Percentiles rank a stretch among this genome's conserved stretches.
Evolutionary conservation across 2,113 vertebrate species (phyloP).

Genomic region (Cyanocitta stelleri): DNA sequence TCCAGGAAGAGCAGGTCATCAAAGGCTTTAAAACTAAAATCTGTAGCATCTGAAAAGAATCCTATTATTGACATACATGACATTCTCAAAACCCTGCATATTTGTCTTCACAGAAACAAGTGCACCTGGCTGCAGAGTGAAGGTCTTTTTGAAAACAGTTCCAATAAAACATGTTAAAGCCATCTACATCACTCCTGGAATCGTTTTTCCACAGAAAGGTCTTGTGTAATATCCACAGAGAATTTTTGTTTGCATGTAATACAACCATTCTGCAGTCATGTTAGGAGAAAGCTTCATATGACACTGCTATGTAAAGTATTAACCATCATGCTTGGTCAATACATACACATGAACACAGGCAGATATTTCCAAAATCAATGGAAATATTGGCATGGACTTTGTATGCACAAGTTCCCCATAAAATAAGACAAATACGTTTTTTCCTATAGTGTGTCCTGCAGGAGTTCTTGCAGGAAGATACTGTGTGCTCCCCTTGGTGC

Average conservation of each 20-base stretch:
- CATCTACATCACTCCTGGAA: background rate
- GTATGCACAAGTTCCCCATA: background rate
- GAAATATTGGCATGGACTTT: background rate
- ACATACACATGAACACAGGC: background rate
- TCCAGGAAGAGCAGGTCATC: background rate
- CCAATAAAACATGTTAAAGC: background rate
- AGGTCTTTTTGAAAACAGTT: background rate
- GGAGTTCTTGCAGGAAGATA: background rate
- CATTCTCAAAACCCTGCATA: background rate
- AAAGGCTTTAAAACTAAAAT: background rate
- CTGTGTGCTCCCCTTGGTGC: background rate
- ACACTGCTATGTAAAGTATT: background rate
- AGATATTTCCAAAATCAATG: background rate
- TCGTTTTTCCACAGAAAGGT: background rate
- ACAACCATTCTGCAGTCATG: background rate
- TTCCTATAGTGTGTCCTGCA: background rate
- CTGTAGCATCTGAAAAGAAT: background rate
- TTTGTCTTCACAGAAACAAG: background rate
- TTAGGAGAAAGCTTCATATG: background rate
- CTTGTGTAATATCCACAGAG: background rate
- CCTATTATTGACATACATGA: background rate
- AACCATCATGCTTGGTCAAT: background rate
- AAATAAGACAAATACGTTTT: background rate
- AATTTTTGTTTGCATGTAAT: background rate
- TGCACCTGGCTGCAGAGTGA: background rate